Evolutionary conservation across 2,113 vertebrate genomes (phyloP).

Genomic region (Rafetus swinhoei): DNA sequence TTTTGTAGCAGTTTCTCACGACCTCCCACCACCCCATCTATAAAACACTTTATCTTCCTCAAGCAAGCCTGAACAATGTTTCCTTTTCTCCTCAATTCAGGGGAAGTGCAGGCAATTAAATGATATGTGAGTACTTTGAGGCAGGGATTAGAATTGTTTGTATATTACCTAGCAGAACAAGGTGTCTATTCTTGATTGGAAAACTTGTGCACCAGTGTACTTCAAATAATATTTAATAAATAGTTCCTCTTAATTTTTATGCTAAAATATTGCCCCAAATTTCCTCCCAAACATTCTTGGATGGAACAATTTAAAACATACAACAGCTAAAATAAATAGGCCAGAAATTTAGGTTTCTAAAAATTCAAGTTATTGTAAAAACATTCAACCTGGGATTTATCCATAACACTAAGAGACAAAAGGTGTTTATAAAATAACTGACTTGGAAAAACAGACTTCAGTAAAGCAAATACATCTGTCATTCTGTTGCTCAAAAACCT

Average conservation of each 20-base stretch:
- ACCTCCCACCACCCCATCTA: too few relatives aligned
- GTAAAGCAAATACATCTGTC: not conserved
- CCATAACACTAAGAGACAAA: not conserved
- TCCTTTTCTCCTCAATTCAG: too few relatives aligned
- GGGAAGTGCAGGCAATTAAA: not conserved
- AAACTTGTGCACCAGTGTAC: not conserved
- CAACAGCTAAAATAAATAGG: not conserved
- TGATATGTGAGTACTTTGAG: not conserved
- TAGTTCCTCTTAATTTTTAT: not conserved
- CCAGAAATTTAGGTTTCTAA: not conserved
- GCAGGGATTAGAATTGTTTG: not conserved
- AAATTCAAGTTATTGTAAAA: not conserved
- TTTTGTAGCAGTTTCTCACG: too few relatives aligned
- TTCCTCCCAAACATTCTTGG: not conserved
- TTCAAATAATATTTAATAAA: not conserved
- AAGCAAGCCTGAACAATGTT: too few relatives aligned
- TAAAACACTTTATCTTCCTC: too few relatives aligned
- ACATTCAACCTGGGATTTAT: not conserved
- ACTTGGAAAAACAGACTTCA: not conserved
- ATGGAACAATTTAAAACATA: not conserved
- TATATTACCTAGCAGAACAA: not conserved
- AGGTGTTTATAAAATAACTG: not conserved
- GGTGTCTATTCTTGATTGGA: not conserved
- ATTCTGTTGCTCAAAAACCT: not conserved
- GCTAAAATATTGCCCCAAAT: not conserved